Evolutionary conservation across 2,797 vertebrate species (phyloP).

Genomic region (Tinamus major): DNA sequence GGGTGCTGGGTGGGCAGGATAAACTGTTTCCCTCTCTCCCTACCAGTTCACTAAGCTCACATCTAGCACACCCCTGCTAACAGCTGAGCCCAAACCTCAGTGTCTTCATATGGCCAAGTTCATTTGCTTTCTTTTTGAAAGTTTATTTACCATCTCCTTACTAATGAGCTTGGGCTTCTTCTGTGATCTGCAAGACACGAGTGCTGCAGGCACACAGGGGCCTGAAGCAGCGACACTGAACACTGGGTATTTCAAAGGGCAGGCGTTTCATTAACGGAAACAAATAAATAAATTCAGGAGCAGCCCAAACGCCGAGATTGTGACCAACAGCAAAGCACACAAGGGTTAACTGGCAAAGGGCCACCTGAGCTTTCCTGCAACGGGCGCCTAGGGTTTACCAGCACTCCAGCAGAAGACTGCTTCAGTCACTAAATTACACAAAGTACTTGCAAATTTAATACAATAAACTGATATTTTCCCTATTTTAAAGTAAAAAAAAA

Average conservation of each 20-base stretch:
- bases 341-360: slow-evolving; percentile 29
- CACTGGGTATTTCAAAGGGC: neutral
- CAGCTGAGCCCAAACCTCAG: neutral
- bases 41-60: neutral
- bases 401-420: neutral
- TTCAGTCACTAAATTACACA: neutral
- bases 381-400: neutral
- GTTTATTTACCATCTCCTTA: slow-evolving; percentile 19
- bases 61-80: neutral
- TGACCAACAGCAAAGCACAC: neutral
- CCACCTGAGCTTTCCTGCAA: neutral
- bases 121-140: slow-evolving; percentile 4
- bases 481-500: neutral
- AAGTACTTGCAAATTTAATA: slow-evolving; percentile 20
- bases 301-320: neutral
- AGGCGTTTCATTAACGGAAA: slow-evolving; percentile 15
- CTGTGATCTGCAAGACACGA: neutral
- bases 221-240: neutral
- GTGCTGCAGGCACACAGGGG: neutral
- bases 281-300: neutral
- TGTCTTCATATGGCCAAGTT: neutral
- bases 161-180: slow-evolving; percentile 2
- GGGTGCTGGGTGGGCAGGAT: accelerated
- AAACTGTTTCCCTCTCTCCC: neutral
- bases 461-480: neutral